Conservation (phyloP, 2,797 vertebrate species). For the Holocentrus rufus region DNA sequence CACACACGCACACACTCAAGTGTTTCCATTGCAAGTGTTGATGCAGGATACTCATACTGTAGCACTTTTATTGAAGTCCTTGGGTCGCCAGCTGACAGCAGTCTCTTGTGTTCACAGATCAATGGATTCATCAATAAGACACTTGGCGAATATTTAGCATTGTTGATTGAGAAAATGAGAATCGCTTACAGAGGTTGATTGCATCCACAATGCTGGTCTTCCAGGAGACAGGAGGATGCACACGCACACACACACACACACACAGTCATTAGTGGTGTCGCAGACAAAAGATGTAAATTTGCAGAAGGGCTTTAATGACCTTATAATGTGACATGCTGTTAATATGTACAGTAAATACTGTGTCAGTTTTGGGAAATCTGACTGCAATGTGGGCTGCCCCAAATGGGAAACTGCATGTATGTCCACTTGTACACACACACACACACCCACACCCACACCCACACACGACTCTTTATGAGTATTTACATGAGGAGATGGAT, state of each 20-base stretch:
- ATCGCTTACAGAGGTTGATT: conserved; percentile 13
- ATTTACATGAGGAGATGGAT: conserved; percentile 2
- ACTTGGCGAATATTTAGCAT: conserved; percentile 39
- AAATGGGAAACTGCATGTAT: no score
- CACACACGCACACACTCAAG: neutral
- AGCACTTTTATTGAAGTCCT: conserved; percentile 27
- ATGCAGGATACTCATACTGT: conserved; percentile 45
- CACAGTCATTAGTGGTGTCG: neutral
- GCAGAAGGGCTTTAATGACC: no score
- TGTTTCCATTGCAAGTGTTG: neutral
- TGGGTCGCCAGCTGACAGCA: conserved; percentile 36
- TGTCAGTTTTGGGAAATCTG: no score
- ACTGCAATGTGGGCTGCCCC: no score
- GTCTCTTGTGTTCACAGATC: conserved; percentile 45
- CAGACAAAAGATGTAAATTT: no score
- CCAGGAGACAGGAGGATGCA: neutral
- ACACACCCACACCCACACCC: neutral
- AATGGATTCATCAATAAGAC: conserved; percentile 50
- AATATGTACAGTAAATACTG: no score
- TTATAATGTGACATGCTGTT: no score
- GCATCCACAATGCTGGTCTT: conserved; percentile 7
- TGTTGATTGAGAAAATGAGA: conserved; percentile 46
- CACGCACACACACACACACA: conserved; percentile 1
- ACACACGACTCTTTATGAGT: neutral
- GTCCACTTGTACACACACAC: neutral